Percentiles rank a stretch among this genome's conserved stretches.
These are phyloP conservation scores for Ditula angustiorana DNA, from an alignment of 2,888 invertebrate genomes.

Conservation along the genomic window DNA sequence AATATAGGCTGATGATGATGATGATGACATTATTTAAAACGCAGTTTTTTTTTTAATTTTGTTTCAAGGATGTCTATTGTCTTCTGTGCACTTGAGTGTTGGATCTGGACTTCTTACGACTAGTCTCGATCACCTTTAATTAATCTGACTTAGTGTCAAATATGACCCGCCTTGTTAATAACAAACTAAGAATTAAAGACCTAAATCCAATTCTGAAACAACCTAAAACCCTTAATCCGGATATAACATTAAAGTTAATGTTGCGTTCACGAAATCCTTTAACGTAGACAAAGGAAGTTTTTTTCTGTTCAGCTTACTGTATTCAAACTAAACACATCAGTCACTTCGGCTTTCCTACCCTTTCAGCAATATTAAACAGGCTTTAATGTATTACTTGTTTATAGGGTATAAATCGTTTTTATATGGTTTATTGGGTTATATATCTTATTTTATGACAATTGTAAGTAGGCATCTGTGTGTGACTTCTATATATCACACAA, in stretches of 20 bases:
- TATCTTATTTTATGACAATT: neutral
- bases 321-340: conserved; percentile 70
- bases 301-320: conserved; percentile 31
- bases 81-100: too few relatives aligned
- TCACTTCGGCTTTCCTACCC: conserved; percentile 62
- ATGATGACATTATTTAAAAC: too few relatives aligned
- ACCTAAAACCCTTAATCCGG: conserved; percentile 18
- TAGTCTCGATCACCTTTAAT: too few relatives aligned
- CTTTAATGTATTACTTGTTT: conserved; percentile 37
- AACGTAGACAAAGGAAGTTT: conserved; percentile 26
- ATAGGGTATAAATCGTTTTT: conserved; percentile 3
- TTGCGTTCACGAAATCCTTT: conserved; percentile 35
- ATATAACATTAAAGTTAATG: conserved; percentile 34
- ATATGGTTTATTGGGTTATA: neutral
- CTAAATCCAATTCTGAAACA: neutral
- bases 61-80: too few relatives aligned
- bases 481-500: too few relatives aligned
- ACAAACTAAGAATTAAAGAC: conserved; percentile 5
- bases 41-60: too few relatives aligned
- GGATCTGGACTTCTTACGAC: too few relatives aligned
- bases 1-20: too few relatives aligned
- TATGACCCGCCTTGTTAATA: too few relatives aligned
- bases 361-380: conserved; percentile 69
- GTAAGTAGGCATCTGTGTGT: neutral
- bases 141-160: too few relatives aligned